A percentile compares a stretch with the other conserved stretches of the same genome.
phyloP scores from a whole-genome alignment of 2,113 vertebrate species.

The Ondatra zibethicus region DNA sequence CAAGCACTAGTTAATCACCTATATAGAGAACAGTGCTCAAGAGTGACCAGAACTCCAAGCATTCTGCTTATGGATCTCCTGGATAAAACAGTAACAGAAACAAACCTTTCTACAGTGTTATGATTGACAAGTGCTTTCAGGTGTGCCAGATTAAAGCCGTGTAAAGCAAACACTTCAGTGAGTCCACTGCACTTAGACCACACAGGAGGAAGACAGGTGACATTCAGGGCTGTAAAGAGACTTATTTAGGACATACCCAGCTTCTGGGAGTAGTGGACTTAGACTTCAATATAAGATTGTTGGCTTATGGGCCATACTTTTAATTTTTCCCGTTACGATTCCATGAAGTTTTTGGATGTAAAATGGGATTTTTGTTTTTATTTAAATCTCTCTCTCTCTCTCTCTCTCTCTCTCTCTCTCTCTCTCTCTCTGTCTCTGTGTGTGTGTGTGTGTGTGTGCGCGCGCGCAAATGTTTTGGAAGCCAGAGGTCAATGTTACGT shows the following conservation, averaged over 20 bases:
- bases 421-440: neutral
- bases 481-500: neutral
- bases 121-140: constrained; percentile 1
- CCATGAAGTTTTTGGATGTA: constrained; percentile 35
- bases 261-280: neutral
- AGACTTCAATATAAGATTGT: constrained; percentile 23
- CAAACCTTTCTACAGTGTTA: neutral
- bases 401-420: accelerated
- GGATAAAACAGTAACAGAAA: constrained; percentile 2
- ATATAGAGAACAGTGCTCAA: neutral
- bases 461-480: neutral
- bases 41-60: neutral
- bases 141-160: neutral
- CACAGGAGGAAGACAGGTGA: neutral
- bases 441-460: neutral
- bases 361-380: neutral
- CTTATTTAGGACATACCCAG: neutral
- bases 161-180: neutral
- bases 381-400: neutral
- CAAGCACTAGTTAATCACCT: neutral
- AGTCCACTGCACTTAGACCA: neutral
- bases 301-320: constrained; percentile 11
- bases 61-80: constrained; percentile 29
- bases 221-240: neutral
- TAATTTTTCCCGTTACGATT: constrained; percentile 1